Conservation (phyloP, 2,888 invertebrate genomes). For the Dilophus febrilis region DNA sequence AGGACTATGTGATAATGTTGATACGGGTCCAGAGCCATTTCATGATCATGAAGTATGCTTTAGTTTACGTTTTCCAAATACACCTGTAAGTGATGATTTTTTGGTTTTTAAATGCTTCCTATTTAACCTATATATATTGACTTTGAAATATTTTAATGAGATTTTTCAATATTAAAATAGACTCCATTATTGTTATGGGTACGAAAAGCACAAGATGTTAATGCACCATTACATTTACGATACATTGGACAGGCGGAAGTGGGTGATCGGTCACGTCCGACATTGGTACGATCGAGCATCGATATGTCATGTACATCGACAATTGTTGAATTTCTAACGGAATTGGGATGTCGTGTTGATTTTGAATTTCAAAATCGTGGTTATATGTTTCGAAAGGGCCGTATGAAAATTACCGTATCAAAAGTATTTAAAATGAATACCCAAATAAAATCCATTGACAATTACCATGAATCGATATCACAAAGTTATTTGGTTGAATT, state of each 20-base stretch:
- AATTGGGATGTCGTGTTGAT: slow-evolving; percentile 78
- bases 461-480: slow-evolving; percentile 62
- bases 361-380: slow-evolving; percentile 89
- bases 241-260: slow-evolving; percentile 86
- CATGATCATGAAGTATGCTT: slow-evolving; percentile 88
- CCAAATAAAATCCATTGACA: slow-evolving; percentile 50
- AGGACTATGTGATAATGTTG: slow-evolving; percentile 85
- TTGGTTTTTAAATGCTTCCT: too few relatives aligned
- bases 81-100: slow-evolving; percentile 32
- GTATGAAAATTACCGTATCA: slow-evolving; percentile 93
- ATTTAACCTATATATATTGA: neutral
- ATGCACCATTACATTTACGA: slow-evolving; percentile 56
- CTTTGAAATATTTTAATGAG: neutral
- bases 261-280: slow-evolving; percentile 75
- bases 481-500: slow-evolving; percentile 88
- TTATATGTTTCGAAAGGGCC: slow-evolving; percentile 88
- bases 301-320: slow-evolving; percentile 85
- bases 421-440: slow-evolving; percentile 84
- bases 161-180: too few relatives aligned
- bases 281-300: slow-evolving; percentile 78
- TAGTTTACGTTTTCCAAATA: slow-evolving; percentile 51
- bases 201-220: slow-evolving; percentile 61
- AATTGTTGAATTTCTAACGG: slow-evolving; percentile 78
- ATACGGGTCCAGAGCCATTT: slow-evolving; percentile 78
- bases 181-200: slow-evolving; percentile 62